Base-by-base conservation (phyloP, 2,113 vertebrate species). In the Rostratula benghalensis region DNA sequence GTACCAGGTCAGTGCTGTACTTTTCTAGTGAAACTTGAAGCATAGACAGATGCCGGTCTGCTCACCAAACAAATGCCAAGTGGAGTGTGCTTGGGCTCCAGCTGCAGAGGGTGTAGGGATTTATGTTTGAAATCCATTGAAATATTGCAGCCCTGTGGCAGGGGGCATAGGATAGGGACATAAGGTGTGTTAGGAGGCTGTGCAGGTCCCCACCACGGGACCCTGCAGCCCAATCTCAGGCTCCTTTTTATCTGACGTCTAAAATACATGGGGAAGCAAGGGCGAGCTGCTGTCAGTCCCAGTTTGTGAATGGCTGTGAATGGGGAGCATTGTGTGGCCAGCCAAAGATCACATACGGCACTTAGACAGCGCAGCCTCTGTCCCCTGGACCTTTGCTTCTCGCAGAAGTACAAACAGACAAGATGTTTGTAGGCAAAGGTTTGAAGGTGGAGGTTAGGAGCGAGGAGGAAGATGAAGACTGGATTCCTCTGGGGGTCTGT, bases 241-340 rank as follows among this genome's bases (percentile, higher is more conserved):
- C 48, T 75, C 13, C 33, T 68, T 86, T 95, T 83, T 50, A 57
- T 95, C 65, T 63, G 50, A 31, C 1, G 1, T 68, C 57, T 74
- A 6, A 88, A 94, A 39, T 27, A 7, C 20, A 2, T 1, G 1
- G 2, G 79, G 71, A 57, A 83, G 79, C 2, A 1, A 1, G 12
- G n/a, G 46, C 4, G 7, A 61, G 71, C 71, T 48, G 82, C 80
- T 75, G 74, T 73, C 74, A 21, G 84, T 16, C 31, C 59, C 41
- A 11, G 61, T 33, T 33, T 79, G 89, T 84, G 80, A 90, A 51
- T 80, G 88, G 83, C 12, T 92, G 67, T 95, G 95, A 96, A 97
- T 81, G 75, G 90, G 56, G 73, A 90, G 61, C 60, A 45, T 92
- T 94, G 93, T 93, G 83, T 8, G 3, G 56, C 71, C 79, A 53